Conservation (phyloP, 2,113 vertebrate species). For the Cygnus atratus region DNA sequence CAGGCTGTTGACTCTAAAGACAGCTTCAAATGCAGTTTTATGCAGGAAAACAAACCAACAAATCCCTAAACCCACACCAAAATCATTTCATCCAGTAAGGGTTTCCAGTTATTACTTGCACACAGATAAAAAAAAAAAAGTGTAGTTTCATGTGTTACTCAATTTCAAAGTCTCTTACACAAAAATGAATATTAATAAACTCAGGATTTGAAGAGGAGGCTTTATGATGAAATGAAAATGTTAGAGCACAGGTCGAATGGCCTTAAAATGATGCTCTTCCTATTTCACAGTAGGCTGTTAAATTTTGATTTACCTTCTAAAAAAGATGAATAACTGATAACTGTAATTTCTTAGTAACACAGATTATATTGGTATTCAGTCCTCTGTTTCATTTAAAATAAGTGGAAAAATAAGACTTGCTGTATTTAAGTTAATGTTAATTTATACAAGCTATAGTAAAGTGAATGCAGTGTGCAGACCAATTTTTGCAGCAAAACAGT, state of each 20-base stretch:
- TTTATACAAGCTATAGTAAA: neutral
- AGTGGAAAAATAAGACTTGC: neutral
- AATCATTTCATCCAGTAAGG: neutral
- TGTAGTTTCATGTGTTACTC: neutral
- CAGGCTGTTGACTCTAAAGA: neutral
- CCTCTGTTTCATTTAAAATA: neutral
- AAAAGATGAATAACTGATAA: neutral
- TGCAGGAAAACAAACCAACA: neutral
- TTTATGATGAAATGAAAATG: neutral
- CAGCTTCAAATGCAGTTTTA: neutral
- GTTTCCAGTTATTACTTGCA: neutral
- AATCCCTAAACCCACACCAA: neutral
- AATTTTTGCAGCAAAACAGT: neutral
- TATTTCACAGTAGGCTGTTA: neutral
- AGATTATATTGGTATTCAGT: neutral
- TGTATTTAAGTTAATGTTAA: neutral
- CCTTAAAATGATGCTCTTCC: neutral
- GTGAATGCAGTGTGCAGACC: neutral
- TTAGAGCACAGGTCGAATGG: neutral
- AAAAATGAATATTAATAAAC: neutral
- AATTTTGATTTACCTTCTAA: neutral
- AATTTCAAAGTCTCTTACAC: neutral
- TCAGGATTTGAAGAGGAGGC: neutral
- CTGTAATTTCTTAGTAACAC: neutral
- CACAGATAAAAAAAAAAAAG: neutral